These are phyloP conservation scores for Zaprionus davidi DNA, from an alignment of 1,140 invertebrate genomes.

Conservation along the genomic window DNA sequence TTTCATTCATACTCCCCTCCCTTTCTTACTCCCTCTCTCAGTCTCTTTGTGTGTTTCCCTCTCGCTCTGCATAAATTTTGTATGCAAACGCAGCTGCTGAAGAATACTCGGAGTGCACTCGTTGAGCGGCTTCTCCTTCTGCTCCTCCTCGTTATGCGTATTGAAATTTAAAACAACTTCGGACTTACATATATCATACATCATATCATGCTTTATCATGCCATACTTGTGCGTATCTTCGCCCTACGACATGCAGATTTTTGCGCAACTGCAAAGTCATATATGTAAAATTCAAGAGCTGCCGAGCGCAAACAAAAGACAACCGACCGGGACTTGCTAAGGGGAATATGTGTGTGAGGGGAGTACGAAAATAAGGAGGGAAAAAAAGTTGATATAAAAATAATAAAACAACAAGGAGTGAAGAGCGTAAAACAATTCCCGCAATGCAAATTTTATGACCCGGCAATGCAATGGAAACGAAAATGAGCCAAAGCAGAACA, in stretches of 20 bases:
- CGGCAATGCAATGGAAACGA: slow-evolving; percentile 34
- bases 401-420: slow-evolving; percentile 1
- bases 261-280: slow-evolving; percentile 28
- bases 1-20: slow-evolving; percentile 38
- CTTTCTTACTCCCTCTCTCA: not conserved
- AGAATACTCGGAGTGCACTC: slow-evolving; percentile 13
- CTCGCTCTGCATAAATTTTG: slow-evolving; percentile 16
- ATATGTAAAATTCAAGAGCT: slow-evolving; percentile 43
- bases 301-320: slow-evolving; percentile 28
- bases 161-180: slow-evolving; percentile 10
- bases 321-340: not conserved
- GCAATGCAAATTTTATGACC: slow-evolving; percentile 64
- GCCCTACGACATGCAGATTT: slow-evolving; percentile 22
- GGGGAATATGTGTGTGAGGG: not conserved
- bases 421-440: slow-evolving; percentile 52
- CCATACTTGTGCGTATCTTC: not conserved
- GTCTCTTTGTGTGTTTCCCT: not conserved
- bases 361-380: not conserved
- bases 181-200: slow-evolving; percentile 7
- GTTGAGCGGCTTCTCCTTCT: not conserved
- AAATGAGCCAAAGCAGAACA: slow-evolving; percentile 20
- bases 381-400: not conserved
- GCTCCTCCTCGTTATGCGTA: not conserved
- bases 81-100: slow-evolving; percentile 10
- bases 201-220: slow-evolving; percentile 5